Conservation (phyloP, 2,113 vertebrate genomes). For the Mus spicilegus region DNA sequence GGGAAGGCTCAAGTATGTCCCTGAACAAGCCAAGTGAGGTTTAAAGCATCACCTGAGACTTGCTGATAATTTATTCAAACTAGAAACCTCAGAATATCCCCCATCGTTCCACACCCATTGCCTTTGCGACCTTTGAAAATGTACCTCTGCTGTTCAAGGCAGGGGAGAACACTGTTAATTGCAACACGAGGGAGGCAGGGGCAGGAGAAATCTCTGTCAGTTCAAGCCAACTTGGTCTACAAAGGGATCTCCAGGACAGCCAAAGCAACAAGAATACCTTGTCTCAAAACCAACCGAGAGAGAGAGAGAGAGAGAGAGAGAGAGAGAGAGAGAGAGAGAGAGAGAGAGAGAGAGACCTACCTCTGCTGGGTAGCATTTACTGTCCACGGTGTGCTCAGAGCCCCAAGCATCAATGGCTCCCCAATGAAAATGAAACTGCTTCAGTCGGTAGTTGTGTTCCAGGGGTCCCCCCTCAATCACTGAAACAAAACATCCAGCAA, state of each 20-base stretch:
- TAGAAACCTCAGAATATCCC: background rate
- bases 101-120: background rate
- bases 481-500: conserved; percentile 79
- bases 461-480: conserved; percentile 94
- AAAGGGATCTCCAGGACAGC: background rate
- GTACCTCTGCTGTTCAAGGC: conserved; percentile 91
- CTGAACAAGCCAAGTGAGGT: background rate
- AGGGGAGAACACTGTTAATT: background rate
- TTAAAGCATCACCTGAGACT: background rate
- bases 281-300: background rate
- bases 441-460: conserved; percentile 93
- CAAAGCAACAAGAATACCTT: background rate
- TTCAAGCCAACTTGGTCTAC: background rate
- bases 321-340: background rate
- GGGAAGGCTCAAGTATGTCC: background rate
- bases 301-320: background rate
- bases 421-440: conserved; percentile 99
- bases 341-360: conserved; percentile 84
- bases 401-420: conserved; percentile 96
- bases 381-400: conserved; percentile 96
- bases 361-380: conserved; percentile 95
- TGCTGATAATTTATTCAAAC: conserved; percentile 30
- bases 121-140: conserved; percentile 40
- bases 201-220: background rate
- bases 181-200: background rate